Evolutionary conservation across 2,888 invertebrate genomes (phyloP), one percentile per base, ranked within the genome.

Genomic region (Andrena camellia): DNA sequence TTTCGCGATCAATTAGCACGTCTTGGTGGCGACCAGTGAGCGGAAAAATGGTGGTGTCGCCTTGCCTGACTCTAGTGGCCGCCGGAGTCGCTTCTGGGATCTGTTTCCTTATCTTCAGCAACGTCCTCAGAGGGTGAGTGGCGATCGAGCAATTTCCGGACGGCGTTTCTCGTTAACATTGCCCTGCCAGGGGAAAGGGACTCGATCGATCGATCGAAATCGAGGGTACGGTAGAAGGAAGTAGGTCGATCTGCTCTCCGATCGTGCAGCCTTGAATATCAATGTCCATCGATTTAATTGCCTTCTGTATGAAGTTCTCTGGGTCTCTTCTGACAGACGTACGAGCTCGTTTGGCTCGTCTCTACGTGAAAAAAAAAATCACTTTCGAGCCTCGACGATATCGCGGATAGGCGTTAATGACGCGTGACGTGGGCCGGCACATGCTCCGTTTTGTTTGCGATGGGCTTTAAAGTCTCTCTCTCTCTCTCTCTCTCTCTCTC

Each of bases 61-160:
- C 96, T 0, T 96, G 96, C 7, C 94, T 96, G 83, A 96, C 96
- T 88, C 94, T 97, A 54, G 95, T 97, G 64, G 93, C 96, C 66
- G 96, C 96, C n/a, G 96, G 96, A 10, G 95, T 97, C 82, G 95
- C 96, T 35, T 96, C 96, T 7, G 96, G 96, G 50, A 96, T 97
- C 35, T 96, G 96, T 93, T 96, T 96, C 89, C 94, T 96, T 71
- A 92, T 96, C 84, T 94, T 96, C 26, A 95, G 95, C 87, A 95
- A 95, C 87, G 87, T 96, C 70, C 95, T 95, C 93, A 94, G 94
- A 71, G 95, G 95, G 96, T 96, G 94, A 95, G 95, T 94, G 20
- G 42, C 6, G 20, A 69, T 35, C 52, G 5, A 26, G 35, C 17
- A 52, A 7, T 29, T n/a, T 60, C 6, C n/a, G 6, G 17, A 0